A percentile compares a stretch with the other conserved stretches of the same genome.
These are phyloP conservation scores for Dolichallabes microphthalmus DNA, from an alignment of 2,113 vertebrate genomes.

Conservation along the genomic window DNA sequence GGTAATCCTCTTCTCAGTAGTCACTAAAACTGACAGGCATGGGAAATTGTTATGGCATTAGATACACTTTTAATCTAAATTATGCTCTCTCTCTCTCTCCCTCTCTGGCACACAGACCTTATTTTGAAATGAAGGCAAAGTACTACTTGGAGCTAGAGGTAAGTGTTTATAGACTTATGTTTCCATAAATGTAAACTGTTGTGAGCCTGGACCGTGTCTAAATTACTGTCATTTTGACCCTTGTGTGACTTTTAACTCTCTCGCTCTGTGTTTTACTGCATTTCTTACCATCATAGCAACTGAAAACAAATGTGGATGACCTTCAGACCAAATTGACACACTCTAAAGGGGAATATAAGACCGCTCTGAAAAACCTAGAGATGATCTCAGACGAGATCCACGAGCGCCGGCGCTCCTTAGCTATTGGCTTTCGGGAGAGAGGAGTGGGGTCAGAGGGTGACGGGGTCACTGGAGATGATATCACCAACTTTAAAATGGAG, in stretches of 20 bases:
- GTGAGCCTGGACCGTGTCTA: too few relatives aligned
- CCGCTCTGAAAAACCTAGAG: constrained; percentile 90
- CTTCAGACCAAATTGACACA: constrained; percentile 86
- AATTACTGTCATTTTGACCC: not conserved
- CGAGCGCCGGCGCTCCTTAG: constrained; percentile 78
- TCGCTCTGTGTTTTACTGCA: not conserved
- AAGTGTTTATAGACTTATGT: constrained; percentile 14
- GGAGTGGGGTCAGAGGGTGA: constrained; percentile 88
- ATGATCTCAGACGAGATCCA: constrained; percentile 97
- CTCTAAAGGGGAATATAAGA: constrained; percentile 91
- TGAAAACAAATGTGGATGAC: constrained; percentile 93
- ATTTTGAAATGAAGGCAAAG: constrained; percentile 96
- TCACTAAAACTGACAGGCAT: constrained; percentile 17
- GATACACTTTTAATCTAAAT: constrained; percentile 55
- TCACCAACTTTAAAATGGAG: constrained; percentile 76
- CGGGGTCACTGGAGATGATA: constrained; percentile 71
- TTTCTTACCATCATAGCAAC: constrained; percentile 72
- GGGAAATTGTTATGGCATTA: constrained; percentile 60
- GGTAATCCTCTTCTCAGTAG: not conserved
- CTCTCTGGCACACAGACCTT: constrained; percentile 80
- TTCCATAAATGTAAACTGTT: not conserved
- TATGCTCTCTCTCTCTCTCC: constrained; percentile 4
- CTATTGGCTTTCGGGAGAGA: constrained; percentile 86
- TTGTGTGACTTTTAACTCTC: not conserved
- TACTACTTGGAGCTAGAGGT: constrained; percentile 97